Conservation (phyloP, 2,797 vertebrate species). For the Remorina albescens region DNA sequence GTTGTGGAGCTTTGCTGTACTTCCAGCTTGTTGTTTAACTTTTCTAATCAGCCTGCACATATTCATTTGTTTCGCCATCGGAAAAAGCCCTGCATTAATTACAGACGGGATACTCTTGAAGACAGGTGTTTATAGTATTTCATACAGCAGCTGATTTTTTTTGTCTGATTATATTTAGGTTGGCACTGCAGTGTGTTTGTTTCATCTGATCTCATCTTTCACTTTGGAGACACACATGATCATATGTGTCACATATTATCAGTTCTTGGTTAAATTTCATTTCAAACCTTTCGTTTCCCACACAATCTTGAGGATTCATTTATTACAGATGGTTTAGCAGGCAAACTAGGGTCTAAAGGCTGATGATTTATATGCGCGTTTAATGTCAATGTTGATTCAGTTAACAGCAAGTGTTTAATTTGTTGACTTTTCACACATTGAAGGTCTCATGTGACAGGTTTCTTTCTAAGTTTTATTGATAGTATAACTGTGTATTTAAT, state of each 20-base stretch:
- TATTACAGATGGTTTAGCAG: neutral
- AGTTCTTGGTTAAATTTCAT: slow-evolving; percentile 24
- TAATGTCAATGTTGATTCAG: slow-evolving; percentile 35
- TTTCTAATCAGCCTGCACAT: slow-evolving; percentile 55
- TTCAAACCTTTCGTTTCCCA: slow-evolving; percentile 7
- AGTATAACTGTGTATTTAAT: slow-evolving; percentile 51
- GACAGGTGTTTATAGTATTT: slow-evolving; percentile 63
- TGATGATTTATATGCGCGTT: slow-evolving; percentile 16
- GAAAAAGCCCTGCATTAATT: slow-evolving; percentile 57
- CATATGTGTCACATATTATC: too few relatives aligned
- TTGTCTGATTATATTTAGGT: slow-evolving; percentile 70
- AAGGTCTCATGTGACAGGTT: slow-evolving; percentile 58
- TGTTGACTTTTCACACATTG: slow-evolving; percentile 63
- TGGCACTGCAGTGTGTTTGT: slow-evolving; percentile 42
- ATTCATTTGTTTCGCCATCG: slow-evolving; percentile 53
- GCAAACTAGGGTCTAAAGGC: neutral
- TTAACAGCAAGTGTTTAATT: slow-evolving; percentile 48
- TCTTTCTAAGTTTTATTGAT: slow-evolving; percentile 49
- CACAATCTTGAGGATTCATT: neutral
- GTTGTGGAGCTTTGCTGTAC: slow-evolving; percentile 37
- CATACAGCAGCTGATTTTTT: slow-evolving; percentile 64
- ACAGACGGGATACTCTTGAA: slow-evolving; percentile 45
- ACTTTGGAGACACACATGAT: slow-evolving; percentile 9
- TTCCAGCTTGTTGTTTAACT: slow-evolving; percentile 62
- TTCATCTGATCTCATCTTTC: slow-evolving; percentile 58